Percentiles rank a stretch among this genome's conserved stretches.
Evolutionary conservation across 1,140 invertebrate genomes (phyloP).

Genomic region (Globodera rostochiensis): DNA sequence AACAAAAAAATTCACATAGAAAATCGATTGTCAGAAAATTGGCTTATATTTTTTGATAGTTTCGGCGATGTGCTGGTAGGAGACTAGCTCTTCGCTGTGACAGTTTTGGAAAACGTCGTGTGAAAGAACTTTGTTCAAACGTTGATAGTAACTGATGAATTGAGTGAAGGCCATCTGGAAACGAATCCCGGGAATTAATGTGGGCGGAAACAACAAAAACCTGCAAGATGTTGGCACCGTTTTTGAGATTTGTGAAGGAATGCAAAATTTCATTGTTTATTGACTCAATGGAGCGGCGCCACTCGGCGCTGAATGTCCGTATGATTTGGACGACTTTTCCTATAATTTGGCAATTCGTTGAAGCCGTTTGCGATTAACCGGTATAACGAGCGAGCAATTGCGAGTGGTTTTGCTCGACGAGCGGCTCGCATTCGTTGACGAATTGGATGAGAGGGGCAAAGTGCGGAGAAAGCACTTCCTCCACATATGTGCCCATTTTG

Average conservation of each 20-base stretch:
- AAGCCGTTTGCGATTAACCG: constrained; percentile 66
- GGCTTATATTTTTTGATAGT: constrained; percentile 99
- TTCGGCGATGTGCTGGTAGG: constrained; percentile 98
- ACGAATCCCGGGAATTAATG: constrained; percentile 21
- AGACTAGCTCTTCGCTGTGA: constrained; percentile 82
- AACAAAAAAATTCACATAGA: not conserved
- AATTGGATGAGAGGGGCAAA: constrained; percentile 95
- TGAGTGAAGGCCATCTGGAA: constrained; percentile 86
- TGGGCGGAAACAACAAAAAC: constrained; percentile 53
- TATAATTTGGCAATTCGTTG: constrained; percentile 50
- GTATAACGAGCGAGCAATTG: constrained; percentile 81
- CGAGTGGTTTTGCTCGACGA: constrained; percentile 79
- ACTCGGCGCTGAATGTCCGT: constrained; percentile 83
- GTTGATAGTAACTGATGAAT: constrained; percentile 94
- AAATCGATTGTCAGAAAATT: constrained; percentile 35
- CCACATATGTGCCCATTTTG: constrained; percentile 89
- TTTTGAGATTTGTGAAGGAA: constrained; percentile 93
- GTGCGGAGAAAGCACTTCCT: constrained; percentile 91
- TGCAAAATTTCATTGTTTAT: constrained; percentile 90
- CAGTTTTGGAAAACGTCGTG: constrained; percentile 74
- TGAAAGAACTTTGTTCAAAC: constrained; percentile 91
- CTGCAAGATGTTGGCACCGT: constrained; percentile 84
- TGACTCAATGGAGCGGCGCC: constrained; percentile 90
- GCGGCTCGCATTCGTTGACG: constrained; percentile 89
- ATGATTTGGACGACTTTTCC: constrained; percentile 80